Percentiles rank a stretch among this genome's conserved stretches.
phyloP scores from a whole-genome alignment of 2,797 vertebrate species.

The Crypturellus tataupa region DNA sequence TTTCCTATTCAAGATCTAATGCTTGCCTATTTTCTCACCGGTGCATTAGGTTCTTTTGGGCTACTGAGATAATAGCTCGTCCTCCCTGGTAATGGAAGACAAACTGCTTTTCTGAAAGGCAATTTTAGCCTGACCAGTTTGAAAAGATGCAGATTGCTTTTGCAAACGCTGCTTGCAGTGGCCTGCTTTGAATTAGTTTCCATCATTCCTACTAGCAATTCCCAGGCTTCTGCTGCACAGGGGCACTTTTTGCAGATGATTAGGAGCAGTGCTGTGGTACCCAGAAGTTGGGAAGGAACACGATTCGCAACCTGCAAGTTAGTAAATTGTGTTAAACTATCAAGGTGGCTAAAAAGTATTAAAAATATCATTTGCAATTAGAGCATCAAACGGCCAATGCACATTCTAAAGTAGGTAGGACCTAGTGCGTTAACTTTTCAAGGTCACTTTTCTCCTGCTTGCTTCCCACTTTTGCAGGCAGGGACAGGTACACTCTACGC shows the following conservation, averaged over 20 bases:
- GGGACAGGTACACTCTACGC: neutral
- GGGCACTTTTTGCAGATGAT: slow-evolving; percentile 67
- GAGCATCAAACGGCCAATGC: slow-evolving; percentile 17
- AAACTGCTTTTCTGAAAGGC: neutral
- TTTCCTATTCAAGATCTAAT: neutral
- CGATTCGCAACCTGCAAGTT: slow-evolving; percentile 29
- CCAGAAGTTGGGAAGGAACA: neutral
- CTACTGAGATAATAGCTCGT: neutral
- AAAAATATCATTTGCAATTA: slow-evolving; percentile 52
- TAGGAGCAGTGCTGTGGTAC: slow-evolving; percentile 3
- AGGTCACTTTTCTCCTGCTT: neutral
- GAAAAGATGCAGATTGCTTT: slow-evolving; percentile 48
- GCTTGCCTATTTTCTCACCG: neutral
- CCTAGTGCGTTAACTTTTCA: slow-evolving; percentile 14
- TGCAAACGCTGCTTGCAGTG: slow-evolving; percentile 2
- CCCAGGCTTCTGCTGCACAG: slow-evolving; percentile 50
- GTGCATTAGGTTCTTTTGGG: neutral
- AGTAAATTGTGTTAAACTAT: slow-evolving; percentile 41
- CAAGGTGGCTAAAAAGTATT: slow-evolving; percentile 26
- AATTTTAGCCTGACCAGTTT: slow-evolving; percentile 30
- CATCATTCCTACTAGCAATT: slow-evolving; percentile 44
- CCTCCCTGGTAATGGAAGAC: neutral
- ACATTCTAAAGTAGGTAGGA: slow-evolving; percentile 40
- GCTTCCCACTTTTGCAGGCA: neutral
- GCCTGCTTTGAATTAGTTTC: slow-evolving; percentile 47